These are phyloP conservation scores for Gymnocypris eckloni DNA, from an alignment of 2,797 vertebrate genomes.

Conservation along the genomic window DNA sequence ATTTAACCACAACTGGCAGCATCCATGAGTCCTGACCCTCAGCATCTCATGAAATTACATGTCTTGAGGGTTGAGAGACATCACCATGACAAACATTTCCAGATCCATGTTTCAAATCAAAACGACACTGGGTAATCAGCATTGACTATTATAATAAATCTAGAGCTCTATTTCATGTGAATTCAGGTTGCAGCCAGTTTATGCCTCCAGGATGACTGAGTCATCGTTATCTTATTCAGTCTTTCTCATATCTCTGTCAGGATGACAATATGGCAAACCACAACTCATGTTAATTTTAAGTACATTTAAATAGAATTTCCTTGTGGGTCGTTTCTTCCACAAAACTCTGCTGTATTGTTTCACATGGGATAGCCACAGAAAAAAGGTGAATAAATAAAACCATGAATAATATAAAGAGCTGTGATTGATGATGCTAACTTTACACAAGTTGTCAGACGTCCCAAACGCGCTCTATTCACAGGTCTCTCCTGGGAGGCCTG, in stretches of 20 bases:
- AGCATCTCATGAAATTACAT: slow-evolving; percentile 49
- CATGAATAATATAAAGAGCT: slow-evolving; percentile 49
- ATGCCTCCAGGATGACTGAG: background rate
- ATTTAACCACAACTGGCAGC: slow-evolving; percentile 39
- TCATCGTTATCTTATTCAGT: slow-evolving; percentile 21
- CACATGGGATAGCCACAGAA: slow-evolving; percentile 22
- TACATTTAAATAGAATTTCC: slow-evolving; percentile 4
- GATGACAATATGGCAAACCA: slow-evolving; percentile 9
- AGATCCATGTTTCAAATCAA: slow-evolving; percentile 42
- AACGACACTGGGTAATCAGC: slow-evolving; percentile 28
- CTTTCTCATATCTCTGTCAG: slow-evolving; percentile 28
- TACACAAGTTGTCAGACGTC: slow-evolving; percentile 61
- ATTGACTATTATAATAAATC: slow-evolving; percentile 6
- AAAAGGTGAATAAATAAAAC: slow-evolving; percentile 48
- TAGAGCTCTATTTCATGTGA: slow-evolving; percentile 33
- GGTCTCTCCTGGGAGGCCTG: slow-evolving; percentile 47
- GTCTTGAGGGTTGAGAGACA: slow-evolving; percentile 36
- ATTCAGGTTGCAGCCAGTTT: background rate
- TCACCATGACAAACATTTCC: slow-evolving; percentile 39
- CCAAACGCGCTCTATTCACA: slow-evolving; percentile 65
- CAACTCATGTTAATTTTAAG: background rate
- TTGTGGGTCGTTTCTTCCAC: background rate
- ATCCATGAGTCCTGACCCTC: slow-evolving; percentile 18
- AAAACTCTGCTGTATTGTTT: slow-evolving; percentile 12
- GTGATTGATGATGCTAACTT: slow-evolving; percentile 71